Conservation (phyloP, 2,113 vertebrate genomes). For the Brachyistius frenatus region DNA sequence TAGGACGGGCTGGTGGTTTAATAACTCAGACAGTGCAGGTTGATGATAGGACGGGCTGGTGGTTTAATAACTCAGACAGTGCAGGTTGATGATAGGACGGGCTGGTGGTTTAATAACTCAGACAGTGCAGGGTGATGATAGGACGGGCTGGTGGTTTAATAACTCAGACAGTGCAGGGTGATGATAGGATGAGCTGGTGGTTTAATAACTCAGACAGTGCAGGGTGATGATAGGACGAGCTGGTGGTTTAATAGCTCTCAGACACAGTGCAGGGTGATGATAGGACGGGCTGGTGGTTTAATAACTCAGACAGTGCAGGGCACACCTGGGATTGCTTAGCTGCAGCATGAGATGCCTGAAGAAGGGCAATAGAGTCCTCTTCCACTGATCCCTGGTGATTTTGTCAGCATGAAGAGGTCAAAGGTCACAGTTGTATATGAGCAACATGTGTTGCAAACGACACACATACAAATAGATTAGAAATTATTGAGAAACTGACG, state of each 20-base stretch:
- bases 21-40: background rate
- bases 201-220: background rate
- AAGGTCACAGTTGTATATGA: slow-evolving; percentile 75
- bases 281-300: too few relatives aligned
- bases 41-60: slow-evolving; percentile 31
- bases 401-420: slow-evolving; percentile 74
- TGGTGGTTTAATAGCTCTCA: slow-evolving; percentile 53
- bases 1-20: too few relatives aligned
- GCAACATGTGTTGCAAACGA: slow-evolving; percentile 9
- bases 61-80: slow-evolving; percentile 58
- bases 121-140: slow-evolving; percentile 19
- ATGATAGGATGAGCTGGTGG: too few relatives aligned
- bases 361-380: slow-evolving; percentile 82
- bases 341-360: slow-evolving; percentile 81
- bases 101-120: too few relatives aligned
- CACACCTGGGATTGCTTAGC: slow-evolving; percentile 87
- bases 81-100: slow-evolving; percentile 10
- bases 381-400: slow-evolving; percentile 85
- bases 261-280: slow-evolving; percentile 3
- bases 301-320: too few relatives aligned
- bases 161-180: slow-evolving; percentile 56
- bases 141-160: slow-evolving; percentile 47
- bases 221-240: slow-evolving; percentile 29
- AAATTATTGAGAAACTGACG: background rate
- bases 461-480: slow-evolving; percentile 1